Evolutionary conservation across 1,140 invertebrate genomes (phyloP).

Genomic region (Carcinoscorpius rotundicauda): DNA sequence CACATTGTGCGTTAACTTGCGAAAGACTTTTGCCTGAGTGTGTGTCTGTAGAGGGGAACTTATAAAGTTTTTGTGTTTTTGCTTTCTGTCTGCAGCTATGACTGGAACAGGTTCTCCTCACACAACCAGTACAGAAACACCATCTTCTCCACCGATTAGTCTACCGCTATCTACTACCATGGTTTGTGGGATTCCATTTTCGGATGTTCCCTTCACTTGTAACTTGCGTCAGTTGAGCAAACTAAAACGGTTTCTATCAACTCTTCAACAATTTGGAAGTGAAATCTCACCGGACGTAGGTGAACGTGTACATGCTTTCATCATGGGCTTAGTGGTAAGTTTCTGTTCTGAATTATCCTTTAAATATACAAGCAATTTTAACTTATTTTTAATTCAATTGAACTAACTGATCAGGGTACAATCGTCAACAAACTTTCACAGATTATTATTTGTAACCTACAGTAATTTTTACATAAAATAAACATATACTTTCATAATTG

Average conservation of each 20-base stretch:
- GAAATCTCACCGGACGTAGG: constrained; percentile 77
- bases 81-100: constrained; percentile 6
- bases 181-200: not conserved
- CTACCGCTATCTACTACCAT: too few species aligned
- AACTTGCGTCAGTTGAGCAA: constrained; percentile 42
- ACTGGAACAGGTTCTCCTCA: constrained; percentile 15
- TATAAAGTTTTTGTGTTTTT: too few species aligned
- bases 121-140: constrained; percentile 5
- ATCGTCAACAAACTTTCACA: too few species aligned
- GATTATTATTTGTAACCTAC: too few species aligned
- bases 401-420: too few species aligned
- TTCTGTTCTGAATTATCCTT: not conserved
- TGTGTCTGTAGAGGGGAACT: too few species aligned
- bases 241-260: constrained; percentile 75
- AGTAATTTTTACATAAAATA: too few species aligned
- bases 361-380: too few species aligned
- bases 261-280: constrained; percentile 77
- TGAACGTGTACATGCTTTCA: constrained; percentile 67
- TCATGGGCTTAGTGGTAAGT: constrained; percentile 74
- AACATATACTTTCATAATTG: too few species aligned
- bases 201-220: constrained; percentile 4
- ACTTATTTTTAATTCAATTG: too few species aligned
- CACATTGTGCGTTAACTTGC: too few species aligned
- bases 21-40: too few species aligned
- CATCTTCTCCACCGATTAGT: constrained; percentile 6